These are phyloP conservation scores for Andrena bucephala DNA, from an alignment of 2,888 invertebrate genomes.

Conservation along the genomic window DNA sequence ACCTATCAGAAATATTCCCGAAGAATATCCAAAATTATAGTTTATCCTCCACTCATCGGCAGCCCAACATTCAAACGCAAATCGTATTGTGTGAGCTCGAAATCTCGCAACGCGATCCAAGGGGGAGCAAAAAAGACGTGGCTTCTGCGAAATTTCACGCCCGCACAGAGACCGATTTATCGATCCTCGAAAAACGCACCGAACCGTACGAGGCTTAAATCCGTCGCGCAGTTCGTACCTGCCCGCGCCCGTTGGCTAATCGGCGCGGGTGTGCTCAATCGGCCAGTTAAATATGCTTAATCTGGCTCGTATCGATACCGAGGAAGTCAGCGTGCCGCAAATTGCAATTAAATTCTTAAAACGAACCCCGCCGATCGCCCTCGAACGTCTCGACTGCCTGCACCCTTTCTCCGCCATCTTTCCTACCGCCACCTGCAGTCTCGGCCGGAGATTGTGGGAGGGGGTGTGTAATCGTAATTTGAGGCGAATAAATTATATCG, in stretches of 20 bases:
- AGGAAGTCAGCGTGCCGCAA: slow-evolving; percentile 48
- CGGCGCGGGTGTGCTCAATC: slow-evolving; percentile 41
- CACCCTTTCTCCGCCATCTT: background rate
- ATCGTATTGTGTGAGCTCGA: background rate
- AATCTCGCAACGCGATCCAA: background rate
- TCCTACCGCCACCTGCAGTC: too few relatives aligned
- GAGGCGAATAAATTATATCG: slow-evolving; percentile 65
- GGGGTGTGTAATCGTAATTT: slow-evolving; percentile 52
- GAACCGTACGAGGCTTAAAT: slow-evolving; percentile 26
- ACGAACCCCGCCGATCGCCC: background rate
- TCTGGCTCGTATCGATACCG: slow-evolving; percentile 49
- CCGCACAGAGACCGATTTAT: slow-evolving; percentile 7
- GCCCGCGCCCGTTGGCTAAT: slow-evolving; percentile 21
- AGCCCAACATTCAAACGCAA: too few relatives aligned
- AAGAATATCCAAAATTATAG: too few relatives aligned
- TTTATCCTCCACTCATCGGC: too few relatives aligned
- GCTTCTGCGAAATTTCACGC: slow-evolving; percentile 9
- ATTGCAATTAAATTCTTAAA: slow-evolving; percentile 65
- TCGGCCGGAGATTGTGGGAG: background rate
- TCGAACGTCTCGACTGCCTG: background rate
- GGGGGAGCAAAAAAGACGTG: background rate
- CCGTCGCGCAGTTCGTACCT: slow-evolving; percentile 25
- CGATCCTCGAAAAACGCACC: slow-evolving; percentile 26
- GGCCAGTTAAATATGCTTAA: slow-evolving; percentile 53
- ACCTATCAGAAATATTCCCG: too few relatives aligned